Evolutionary conservation across 2,113 vertebrate species (phyloP).

Genomic region (Callocephalon fimbriatum): DNA sequence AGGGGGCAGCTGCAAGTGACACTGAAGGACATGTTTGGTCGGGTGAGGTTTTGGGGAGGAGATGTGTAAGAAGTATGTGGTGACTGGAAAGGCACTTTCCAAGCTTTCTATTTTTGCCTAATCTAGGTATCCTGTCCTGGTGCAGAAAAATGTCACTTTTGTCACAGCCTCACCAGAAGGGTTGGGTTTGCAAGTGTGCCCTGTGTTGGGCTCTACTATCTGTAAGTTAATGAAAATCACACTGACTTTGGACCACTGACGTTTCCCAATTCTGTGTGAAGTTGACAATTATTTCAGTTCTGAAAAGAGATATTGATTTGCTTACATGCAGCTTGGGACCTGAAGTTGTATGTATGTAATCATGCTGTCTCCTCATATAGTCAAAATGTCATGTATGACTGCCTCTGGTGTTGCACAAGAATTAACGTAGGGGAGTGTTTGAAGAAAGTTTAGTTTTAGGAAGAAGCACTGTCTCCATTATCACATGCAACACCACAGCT

Average conservation of each 20-base stretch:
- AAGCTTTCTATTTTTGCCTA: constrained; percentile 62
- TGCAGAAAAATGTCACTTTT: neutral
- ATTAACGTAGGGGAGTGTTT: no score
- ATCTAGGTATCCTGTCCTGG: neutral
- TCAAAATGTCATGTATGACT: neutral
- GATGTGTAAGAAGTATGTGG: constrained; percentile 83
- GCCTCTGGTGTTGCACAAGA: neutral
- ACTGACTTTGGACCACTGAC: neutral
- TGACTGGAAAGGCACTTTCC: constrained; percentile 86
- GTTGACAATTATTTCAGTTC: neutral
- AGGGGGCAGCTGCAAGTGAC: constrained; percentile 79
- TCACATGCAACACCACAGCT: accelerated
- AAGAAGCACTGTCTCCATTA: accelerated
- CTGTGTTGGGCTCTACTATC: neutral
- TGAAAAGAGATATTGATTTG: neutral
- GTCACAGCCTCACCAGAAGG: neutral
- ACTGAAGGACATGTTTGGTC: constrained; percentile 83
- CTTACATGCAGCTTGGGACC: neutral
- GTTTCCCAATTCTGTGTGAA: neutral
- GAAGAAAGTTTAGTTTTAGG: neutral
- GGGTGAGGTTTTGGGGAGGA: constrained; percentile 86
- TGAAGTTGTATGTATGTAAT: neutral
- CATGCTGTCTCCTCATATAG: neutral
- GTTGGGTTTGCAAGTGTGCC: neutral
- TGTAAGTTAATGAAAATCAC: neutral